Evolutionary conservation across 2,797 vertebrate genomes (phyloP), one percentile per base, ranked within the genome.

Genomic region (Galago senegalensis): DNA sequence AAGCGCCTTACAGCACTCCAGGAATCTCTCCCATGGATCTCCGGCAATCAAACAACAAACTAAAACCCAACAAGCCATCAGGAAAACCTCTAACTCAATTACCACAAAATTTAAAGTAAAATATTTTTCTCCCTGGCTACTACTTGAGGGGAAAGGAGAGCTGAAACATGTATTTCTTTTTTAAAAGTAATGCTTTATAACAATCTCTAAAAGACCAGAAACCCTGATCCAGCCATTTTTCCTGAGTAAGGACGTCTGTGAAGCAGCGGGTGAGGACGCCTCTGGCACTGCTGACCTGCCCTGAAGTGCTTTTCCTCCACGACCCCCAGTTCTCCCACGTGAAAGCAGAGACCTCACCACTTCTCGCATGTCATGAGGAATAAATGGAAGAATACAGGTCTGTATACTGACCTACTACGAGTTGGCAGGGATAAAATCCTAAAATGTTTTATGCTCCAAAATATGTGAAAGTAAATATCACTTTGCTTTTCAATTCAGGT

Each of bases 381-480:
- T 81, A 81, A 87, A 56, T 72, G 27, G 14, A 23, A 91, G n/a
- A 40, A 49, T 3, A 13, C 6, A 82, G 46, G 70, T 95, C 27
- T 89, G 13, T 67, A 20, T n/a, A n/a, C 6, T 81, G 60, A 92
- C 53, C n/a, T 63, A 56, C 23, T 69, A 2, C 37, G 91, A 65
- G 21, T 89, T 60, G 53, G 20, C 56, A 79, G 37, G 79, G n/a
- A 88, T 89, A 80, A 90, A 58, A 79, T 37, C 7, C 37, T 58
- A 67, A 83, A 76, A 79, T 2, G 6, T 61, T 61, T 75, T 83
- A 25, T 76, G 46, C 20, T 95, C n/a, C 60, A 89, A 84, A 97
- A 67, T 34, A 82, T 14, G 43, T 80, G 23, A 56, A 83, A 63
- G 82, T 31, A 56, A 89, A 75, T 90, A 88, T 3, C 34, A 12